Evolutionary conservation across 53 echinoderm and acorn worm species (phyloP).

Genomic region (Zoroaster sp.): DNA sequence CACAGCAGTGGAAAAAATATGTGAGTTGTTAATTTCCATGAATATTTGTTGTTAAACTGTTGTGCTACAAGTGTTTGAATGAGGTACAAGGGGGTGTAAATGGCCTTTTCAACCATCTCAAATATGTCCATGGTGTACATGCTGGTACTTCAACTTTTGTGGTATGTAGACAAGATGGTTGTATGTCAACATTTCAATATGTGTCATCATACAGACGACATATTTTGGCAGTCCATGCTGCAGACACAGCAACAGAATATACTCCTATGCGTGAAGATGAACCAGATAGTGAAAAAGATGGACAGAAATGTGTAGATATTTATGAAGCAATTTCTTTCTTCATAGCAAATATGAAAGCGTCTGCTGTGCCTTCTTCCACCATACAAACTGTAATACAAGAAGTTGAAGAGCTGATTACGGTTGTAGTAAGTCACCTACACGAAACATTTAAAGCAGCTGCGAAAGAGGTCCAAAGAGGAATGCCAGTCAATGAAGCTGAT

Average conservation of each 20-base stretch:
- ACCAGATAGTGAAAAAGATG: not conserved
- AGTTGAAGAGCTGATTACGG: not conserved
- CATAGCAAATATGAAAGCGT: slow-evolving; percentile 39
- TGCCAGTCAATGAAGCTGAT: not conserved
- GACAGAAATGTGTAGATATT: not conserved
- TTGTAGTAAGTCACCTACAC: not conserved
- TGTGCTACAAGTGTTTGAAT: slow-evolving; percentile 54
- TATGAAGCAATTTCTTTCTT: slow-evolving; percentile 21
- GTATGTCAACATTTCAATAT: slow-evolving; percentile 28
- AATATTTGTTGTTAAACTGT: not conserved
- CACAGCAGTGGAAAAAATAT: slow-evolving; percentile 31
- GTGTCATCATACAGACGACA: slow-evolving; percentile 57
- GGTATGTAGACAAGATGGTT: slow-evolving; percentile 56
- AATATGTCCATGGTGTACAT: slow-evolving; percentile 45
- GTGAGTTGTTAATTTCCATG: slow-evolving; percentile 52
- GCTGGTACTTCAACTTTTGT: slow-evolving; percentile 48
- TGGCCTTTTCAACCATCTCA: slow-evolving; percentile 27
- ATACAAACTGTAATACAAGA: slow-evolving; percentile 39
- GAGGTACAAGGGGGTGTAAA: slow-evolving; percentile 30
- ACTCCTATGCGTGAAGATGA: not conserved
- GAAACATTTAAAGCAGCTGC: not conserved
- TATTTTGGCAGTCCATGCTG: slow-evolving; percentile 21
- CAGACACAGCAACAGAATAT: slow-evolving; percentile 1
- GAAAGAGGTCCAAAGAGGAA: not conserved
- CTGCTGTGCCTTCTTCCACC: slow-evolving; percentile 19